These are phyloP conservation scores for Mormyrops attenuatus DNA, from an alignment of 2,797 vertebrate species.

Conservation along the genomic window DNA sequence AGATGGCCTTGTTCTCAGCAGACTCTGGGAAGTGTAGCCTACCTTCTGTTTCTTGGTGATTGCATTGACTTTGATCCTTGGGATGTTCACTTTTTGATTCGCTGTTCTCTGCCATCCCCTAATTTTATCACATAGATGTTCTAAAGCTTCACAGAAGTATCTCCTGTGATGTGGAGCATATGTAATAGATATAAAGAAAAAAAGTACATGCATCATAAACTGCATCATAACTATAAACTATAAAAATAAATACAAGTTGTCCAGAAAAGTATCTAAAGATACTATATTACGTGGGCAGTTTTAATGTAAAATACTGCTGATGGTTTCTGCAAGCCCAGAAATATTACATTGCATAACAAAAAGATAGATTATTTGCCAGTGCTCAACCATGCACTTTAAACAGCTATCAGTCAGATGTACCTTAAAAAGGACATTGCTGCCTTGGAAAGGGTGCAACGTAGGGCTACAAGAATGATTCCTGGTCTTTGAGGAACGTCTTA, in stretches of 20 bases:
- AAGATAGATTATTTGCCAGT: background rate
- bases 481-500: too few relatives aligned
- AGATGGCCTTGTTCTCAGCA: background rate
- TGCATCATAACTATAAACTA: background rate
- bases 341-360: background rate
- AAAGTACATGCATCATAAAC: background rate
- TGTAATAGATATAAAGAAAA: background rate
- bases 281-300: background rate
- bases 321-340: background rate
- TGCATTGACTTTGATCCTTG: background rate
- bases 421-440: too few relatives aligned
- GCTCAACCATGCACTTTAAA: background rate
- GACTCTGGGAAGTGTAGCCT: background rate
- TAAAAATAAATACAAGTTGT: background rate
- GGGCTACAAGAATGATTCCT: too few relatives aligned
- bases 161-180: background rate
- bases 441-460: too few relatives aligned
- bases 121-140: background rate
- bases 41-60: background rate
- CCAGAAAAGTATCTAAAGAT: background rate
- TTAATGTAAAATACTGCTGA: background rate
- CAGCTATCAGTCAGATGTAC: background rate
- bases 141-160: background rate
- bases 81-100: background rate
- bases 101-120: background rate